Evolutionary conservation across 2,113 vertebrate genomes (phyloP).

Genomic region (Ornithorhynchus anatinus): DNA sequence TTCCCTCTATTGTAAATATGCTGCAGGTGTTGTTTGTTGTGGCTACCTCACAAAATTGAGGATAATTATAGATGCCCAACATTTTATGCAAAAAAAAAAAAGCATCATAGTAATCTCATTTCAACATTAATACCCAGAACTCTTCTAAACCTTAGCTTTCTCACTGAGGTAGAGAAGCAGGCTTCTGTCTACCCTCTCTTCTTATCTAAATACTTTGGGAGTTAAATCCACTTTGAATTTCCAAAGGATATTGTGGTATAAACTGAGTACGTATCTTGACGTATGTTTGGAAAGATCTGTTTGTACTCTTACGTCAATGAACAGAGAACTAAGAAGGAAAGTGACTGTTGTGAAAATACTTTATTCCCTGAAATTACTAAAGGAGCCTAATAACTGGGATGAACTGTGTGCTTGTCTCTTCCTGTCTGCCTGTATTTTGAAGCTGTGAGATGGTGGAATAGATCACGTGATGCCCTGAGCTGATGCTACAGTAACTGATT

Average conservation of each 20-base stretch:
- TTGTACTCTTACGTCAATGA: too few relatives aligned
- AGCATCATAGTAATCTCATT: background rate
- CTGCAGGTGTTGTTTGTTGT: background rate
- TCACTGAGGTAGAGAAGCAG: background rate
- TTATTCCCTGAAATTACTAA: background rate
- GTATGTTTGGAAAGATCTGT: too few relatives aligned
- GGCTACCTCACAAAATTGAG: constrained; percentile 23
- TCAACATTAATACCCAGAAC: background rate
- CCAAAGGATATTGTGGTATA: too few relatives aligned
- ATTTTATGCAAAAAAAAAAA: background rate
- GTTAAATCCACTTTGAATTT: constrained; percentile 6
- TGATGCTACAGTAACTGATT: constrained; percentile 21
- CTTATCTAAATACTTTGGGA: background rate
- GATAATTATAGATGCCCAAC: background rate
- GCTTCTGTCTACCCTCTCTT: constrained; percentile 1
- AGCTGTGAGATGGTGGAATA: constrained; percentile 5
- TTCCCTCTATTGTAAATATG: constrained; percentile 24
- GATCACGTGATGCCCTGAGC: constrained; percentile 27
- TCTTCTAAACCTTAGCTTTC: background rate
- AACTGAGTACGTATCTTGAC: too few relatives aligned
- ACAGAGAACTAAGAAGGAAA: constrained; percentile 18
- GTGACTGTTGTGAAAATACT: background rate
- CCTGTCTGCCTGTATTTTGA: constrained; percentile 8
- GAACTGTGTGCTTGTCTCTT: background rate
- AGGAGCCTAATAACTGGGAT: background rate